Evolutionary conservation across 1,140 invertebrate genomes (phyloP).

Genomic region (Wasmannia auropunctata): DNA sequence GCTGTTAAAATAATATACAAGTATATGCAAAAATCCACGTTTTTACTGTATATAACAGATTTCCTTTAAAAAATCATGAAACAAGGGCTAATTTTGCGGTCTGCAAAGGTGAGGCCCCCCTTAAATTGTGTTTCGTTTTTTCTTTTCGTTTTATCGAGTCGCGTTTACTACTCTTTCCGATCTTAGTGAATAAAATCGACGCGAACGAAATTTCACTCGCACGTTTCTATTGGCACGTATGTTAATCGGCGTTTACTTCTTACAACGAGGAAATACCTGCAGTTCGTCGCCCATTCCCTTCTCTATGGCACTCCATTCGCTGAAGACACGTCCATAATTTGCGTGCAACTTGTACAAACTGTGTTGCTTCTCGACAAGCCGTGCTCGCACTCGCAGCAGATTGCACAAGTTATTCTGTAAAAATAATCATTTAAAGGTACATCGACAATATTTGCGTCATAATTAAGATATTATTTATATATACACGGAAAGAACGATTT

Average conservation of each 20-base stretch:
- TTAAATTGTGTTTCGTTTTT: background rate
- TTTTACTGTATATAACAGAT: no score
- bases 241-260: background rate
- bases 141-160: background rate
- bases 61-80: no score
- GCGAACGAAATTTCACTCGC: no score
- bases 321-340: slow-evolving; percentile 93
- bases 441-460: background rate
- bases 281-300: slow-evolving; percentile 93
- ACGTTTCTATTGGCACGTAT: background rate
- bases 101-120: no score
- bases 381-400: slow-evolving; percentile 86
- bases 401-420: slow-evolving; percentile 84
- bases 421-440: slow-evolving; percentile 65
- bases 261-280: slow-evolving; percentile 84
- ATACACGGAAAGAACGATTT: no score
- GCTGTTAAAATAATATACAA: no score
- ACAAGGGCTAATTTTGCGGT: no score
- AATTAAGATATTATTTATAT: background rate
- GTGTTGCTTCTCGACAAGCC: slow-evolving; percentile 91
- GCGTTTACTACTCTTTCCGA: background rate
- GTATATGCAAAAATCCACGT: no score
- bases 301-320: slow-evolving; percentile 94
- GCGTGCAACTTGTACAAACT: slow-evolving; percentile 93
- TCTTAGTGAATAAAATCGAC: background rate